Conservation (phyloP, 2,888 invertebrate genomes). For the Tuberolachnus salignus region DNA sequence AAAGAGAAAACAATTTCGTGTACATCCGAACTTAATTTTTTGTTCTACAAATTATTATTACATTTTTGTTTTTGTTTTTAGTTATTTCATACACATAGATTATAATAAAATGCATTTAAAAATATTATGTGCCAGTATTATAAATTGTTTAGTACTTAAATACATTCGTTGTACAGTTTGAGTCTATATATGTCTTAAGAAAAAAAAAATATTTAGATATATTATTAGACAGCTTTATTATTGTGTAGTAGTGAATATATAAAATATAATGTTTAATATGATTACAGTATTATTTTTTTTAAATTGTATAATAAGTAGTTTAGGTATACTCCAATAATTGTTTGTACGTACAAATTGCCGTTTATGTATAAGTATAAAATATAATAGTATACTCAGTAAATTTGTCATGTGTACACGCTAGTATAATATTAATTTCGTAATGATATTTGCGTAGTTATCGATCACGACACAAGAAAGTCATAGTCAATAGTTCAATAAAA, state of each 20-base stretch:
- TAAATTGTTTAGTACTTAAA: background rate
- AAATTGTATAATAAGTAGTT: constrained; percentile 7
- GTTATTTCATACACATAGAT: constrained; percentile 7
- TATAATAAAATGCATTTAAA: background rate
- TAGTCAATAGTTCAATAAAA: background rate
- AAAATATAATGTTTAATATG: background rate
- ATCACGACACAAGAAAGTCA: background rate
- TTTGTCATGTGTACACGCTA: background rate
- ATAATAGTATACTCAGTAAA: too few species aligned
- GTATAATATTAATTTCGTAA: too few species aligned
- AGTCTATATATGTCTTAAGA: background rate
- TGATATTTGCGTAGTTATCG: background rate
- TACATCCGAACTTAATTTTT: constrained; percentile 6
- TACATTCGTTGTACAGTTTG: background rate
- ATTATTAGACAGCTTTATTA: background rate
- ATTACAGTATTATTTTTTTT: constrained; percentile 7
- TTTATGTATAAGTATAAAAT: background rate
- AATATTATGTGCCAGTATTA: background rate
- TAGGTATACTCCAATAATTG: background rate
- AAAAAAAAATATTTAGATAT: background rate
- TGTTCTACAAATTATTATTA: constrained; percentile 9
- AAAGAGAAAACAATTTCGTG: constrained; percentile 1
- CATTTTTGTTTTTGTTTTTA: background rate
- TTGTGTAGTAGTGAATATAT: background rate
- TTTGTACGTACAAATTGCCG: background rate